Conservation (phyloP, 2,888 invertebrate genomes). For the Yponomeuta sedellus region DNA sequence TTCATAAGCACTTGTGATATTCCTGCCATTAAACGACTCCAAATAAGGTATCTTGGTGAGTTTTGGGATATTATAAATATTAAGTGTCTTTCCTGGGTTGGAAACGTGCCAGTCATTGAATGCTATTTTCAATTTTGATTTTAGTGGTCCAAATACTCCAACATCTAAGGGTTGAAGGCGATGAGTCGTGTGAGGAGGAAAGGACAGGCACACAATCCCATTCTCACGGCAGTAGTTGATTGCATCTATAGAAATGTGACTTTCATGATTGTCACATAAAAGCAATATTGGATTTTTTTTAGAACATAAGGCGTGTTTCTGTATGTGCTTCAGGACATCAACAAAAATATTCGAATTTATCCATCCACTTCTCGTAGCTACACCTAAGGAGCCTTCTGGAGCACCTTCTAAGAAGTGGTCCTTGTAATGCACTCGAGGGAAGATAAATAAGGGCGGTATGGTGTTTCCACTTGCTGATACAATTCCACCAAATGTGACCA, state of each 20-base stretch:
- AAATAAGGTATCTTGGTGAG: conserved; percentile 24
- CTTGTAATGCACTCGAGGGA: conserved; percentile 25
- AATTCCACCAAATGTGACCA: conserved; percentile 28
- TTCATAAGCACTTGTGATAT: conserved; percentile 24
- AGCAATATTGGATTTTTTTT: conserved; percentile 24
- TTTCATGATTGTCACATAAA: conserved; percentile 27
- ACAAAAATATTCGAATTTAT: conserved; percentile 32
- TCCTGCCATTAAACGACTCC: conserved; percentile 25
- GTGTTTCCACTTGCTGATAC: conserved; percentile 27
- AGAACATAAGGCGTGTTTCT: conserved; percentile 21
- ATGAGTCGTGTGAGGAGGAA: conserved; percentile 25
- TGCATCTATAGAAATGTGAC: conserved; percentile 25
- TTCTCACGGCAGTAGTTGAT: conserved; percentile 25
- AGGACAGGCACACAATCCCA: conserved; percentile 25
- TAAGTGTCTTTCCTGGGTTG: conserved; percentile 25
- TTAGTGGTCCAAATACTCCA: conserved; percentile 25
- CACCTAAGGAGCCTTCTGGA: conserved; percentile 27
- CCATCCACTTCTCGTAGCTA: conserved; percentile 32
- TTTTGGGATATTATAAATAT: conserved; percentile 23
- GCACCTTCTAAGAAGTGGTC: conserved; percentile 25
- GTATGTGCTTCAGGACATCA: conserved; percentile 28
- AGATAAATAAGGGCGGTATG: conserved; percentile 30
- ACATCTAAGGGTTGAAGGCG: conserved; percentile 27
- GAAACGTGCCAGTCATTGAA: conserved; percentile 24
- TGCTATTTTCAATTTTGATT: conserved; percentile 23